Percentiles rank a stretch among this genome's conserved stretches.
These are phyloP conservation scores for Thymelicus sylvestris DNA, from an alignment of 2,888 invertebrate species.

Conservation along the genomic window DNA sequence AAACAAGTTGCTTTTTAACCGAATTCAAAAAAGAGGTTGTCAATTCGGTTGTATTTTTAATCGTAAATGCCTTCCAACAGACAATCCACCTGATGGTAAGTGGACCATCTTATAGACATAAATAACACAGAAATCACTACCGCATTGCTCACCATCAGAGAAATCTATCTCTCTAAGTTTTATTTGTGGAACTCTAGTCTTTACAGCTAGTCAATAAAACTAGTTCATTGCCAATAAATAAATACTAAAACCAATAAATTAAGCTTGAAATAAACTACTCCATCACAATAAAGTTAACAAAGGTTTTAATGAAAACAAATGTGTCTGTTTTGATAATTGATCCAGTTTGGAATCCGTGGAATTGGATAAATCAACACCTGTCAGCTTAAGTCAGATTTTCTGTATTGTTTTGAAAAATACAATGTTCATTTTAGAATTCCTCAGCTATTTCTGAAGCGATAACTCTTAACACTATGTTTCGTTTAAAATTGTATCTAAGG, in stretches of 20 bases:
- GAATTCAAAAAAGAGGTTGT: too few relatives aligned
- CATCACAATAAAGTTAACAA: conserved; percentile 52
- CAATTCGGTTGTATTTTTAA: too few relatives aligned
- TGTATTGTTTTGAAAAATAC: conserved; percentile 64
- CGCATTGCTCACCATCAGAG: too few relatives aligned
- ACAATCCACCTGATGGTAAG: too few relatives aligned
- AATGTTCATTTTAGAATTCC: conserved; percentile 42
- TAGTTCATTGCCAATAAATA: background rate
- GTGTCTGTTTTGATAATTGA: conserved; percentile 70
- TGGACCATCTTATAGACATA: too few relatives aligned
- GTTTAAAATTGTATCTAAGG: conserved; percentile 17
- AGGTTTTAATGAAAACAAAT: conserved; percentile 61
- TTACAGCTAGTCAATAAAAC: too few relatives aligned
- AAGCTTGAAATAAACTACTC: background rate
- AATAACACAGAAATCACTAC: too few relatives aligned
- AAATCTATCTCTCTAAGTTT: too few relatives aligned
- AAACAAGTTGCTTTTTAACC: too few relatives aligned
- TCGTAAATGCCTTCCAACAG: too few relatives aligned
- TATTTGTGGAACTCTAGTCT: too few relatives aligned
- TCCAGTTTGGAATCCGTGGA: conserved; percentile 69
- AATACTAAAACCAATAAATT: conserved; percentile 1
- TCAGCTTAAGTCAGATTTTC: conserved; percentile 61
- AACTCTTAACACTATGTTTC: conserved; percentile 38
- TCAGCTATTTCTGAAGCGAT: conserved; percentile 59
- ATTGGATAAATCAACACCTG: conserved; percentile 79